Evolutionary conservation across 2,797 vertebrate species (phyloP).

Genomic region (Pygocentrus nattereri): DNA sequence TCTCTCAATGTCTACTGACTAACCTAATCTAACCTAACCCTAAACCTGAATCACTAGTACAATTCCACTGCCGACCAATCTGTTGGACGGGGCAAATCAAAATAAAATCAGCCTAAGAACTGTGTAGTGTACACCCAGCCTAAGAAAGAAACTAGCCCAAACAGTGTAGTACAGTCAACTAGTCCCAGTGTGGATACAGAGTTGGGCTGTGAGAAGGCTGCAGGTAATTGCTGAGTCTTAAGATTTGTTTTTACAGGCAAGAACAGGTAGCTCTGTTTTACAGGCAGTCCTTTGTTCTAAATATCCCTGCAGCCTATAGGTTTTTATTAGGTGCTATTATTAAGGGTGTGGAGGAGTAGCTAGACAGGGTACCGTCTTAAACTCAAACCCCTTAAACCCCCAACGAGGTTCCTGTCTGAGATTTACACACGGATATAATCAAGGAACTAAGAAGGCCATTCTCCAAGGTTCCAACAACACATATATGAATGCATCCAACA

Average conservation of each 20-base stretch:
- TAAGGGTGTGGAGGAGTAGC: slow-evolving; percentile 28
- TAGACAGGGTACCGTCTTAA: slow-evolving; percentile 46
- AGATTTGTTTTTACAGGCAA: slow-evolving; percentile 27
- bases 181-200: neutral
- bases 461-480: neutral
- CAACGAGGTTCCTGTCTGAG: slow-evolving; percentile 16
- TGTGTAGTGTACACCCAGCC: no score
- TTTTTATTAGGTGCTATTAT: slow-evolving; percentile 49
- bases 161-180: neutral
- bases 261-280: slow-evolving; percentile 27
- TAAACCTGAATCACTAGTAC: no score
- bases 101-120: no score
- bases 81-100: no score
- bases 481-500: slow-evolving; percentile 10
- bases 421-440: neutral
- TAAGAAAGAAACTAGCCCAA: no score
- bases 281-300: slow-evolving; percentile 41
- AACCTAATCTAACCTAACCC: no score
- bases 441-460: neutral
- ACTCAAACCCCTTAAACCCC: slow-evolving; percentile 22
- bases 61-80: no score
- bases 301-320: slow-evolving; percentile 29
- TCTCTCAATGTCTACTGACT: no score
- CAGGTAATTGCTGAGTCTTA: neutral
- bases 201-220: neutral